phyloP scores from a whole-genome alignment of 2,888 invertebrate species.

The Bellardia pandia region DNA sequence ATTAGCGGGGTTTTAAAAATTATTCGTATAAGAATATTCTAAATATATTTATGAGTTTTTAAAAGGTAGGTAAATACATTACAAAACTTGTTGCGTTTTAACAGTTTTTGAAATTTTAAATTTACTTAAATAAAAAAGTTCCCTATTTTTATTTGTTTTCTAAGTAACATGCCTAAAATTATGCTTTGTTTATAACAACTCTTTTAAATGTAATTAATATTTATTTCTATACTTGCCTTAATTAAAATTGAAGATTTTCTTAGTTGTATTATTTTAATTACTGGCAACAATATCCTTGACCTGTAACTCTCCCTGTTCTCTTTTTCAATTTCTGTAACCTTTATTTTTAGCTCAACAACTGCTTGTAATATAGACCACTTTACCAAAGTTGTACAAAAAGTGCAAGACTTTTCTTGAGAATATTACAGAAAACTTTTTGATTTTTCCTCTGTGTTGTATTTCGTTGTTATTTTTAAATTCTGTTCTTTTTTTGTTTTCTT shows the following conservation, averaged over 20 bases:
- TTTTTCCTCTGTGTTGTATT: neutral
- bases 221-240: neutral
- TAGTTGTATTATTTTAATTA: constrained; percentile 15
- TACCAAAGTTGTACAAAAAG: constrained; percentile 11
- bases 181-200: too few relatives aligned
- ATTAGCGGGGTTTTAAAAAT: neutral
- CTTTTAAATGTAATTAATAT: too few relatives aligned
- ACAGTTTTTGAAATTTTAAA: too few relatives aligned
- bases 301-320: constrained; percentile 14
- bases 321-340: neutral
- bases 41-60: neutral
- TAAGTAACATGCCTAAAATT: too few relatives aligned
- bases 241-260: constrained; percentile 4
- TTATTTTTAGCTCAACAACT: neutral
- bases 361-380: constrained; percentile 9
- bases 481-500: neutral
- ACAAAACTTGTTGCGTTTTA: too few relatives aligned
- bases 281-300: constrained; percentile 45
- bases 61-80: too few relatives aligned
- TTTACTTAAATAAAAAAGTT: too few relatives aligned
- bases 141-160: too few relatives aligned
- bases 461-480: neutral
- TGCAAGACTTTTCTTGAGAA: constrained; percentile 8
- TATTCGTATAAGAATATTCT: neutral
- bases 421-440: neutral